Percentiles rank a stretch among this genome's conserved stretches.
Conservation (phyloP, 1,140 invertebrate genomes). For the Helicoverpa armigera region DNA sequence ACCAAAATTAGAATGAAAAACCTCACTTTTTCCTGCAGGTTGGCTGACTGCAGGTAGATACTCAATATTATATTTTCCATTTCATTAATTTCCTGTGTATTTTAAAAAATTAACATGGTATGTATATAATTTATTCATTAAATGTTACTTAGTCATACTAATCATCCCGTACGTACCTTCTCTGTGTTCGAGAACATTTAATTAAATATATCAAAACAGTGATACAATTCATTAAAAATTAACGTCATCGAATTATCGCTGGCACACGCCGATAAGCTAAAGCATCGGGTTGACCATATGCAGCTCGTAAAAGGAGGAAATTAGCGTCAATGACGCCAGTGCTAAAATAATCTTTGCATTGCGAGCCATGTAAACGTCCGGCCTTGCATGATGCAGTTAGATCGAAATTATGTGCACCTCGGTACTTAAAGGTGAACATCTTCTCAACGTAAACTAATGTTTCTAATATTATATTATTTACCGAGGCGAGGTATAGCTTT, state of each 20-base stretch:
- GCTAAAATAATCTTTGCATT: constrained; percentile 40
- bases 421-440: constrained; percentile 5
- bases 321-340: constrained; percentile 14
- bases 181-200: not conserved
- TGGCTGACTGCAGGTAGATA: too few species aligned
- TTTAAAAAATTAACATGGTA: too few species aligned
- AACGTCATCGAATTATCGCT: constrained; percentile 8
- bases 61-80: too few species aligned
- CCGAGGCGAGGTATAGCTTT: too few species aligned
- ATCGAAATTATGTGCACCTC: constrained; percentile 17
- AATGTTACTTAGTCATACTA: too few species aligned
- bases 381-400: constrained; percentile 43
- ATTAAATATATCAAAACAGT: constrained; percentile 9
- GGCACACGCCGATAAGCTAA: not conserved
- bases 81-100: too few species aligned
- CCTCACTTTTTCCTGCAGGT: too few species aligned
- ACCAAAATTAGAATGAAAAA: too few species aligned
- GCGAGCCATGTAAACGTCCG: constrained; percentile 36
- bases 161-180: too few species aligned
- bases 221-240: constrained; percentile 19
- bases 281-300: not conserved
- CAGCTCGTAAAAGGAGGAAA: constrained; percentile 40
- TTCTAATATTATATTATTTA: too few species aligned
- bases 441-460: not conserved
- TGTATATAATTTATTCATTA: too few species aligned